These are phyloP conservation scores for Magallana nippona DNA, from an alignment of 2,888 invertebrate species.

Conservation along the genomic window DNA sequence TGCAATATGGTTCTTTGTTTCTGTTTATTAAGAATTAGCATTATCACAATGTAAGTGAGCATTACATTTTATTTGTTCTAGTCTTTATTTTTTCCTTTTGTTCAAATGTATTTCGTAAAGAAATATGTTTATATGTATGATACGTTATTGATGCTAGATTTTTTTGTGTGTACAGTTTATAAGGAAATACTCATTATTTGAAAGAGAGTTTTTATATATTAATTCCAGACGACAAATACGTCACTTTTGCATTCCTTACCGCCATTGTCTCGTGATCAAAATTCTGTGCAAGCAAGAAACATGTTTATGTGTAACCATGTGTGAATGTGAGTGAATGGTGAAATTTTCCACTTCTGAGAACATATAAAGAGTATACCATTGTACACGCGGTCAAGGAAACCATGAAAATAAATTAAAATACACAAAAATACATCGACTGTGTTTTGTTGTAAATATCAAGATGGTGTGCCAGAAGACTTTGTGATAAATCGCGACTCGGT, in stretches of 20 bases:
- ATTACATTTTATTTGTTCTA: conserved; percentile 18
- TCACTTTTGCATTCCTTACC: conserved; percentile 27
- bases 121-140: conserved; percentile 13
- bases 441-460: neutral
- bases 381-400: conserved; percentile 29
- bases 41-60: neutral
- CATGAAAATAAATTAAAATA: conserved; percentile 33
- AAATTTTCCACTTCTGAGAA: conserved; percentile 21
- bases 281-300: conserved; percentile 4
- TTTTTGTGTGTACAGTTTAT: conserved; percentile 4
- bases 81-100: neutral
- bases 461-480: neutral
- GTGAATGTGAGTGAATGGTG: conserved; percentile 11
- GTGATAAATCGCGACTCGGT: neutral
- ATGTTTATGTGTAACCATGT: conserved; percentile 18
- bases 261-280: conserved; percentile 27
- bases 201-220: conserved; percentile 8
- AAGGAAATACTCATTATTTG: conserved; percentile 28
- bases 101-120: neutral
- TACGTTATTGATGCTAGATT: conserved; percentile 16
- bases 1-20: neutral
- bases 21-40: conserved; percentile 6
- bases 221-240: conserved; percentile 25
- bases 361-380: conserved; percentile 22
- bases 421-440: conserved; percentile 8